Conservation (phyloP, 2,888 invertebrate genomes). For the Byasa hedistus region DNA sequence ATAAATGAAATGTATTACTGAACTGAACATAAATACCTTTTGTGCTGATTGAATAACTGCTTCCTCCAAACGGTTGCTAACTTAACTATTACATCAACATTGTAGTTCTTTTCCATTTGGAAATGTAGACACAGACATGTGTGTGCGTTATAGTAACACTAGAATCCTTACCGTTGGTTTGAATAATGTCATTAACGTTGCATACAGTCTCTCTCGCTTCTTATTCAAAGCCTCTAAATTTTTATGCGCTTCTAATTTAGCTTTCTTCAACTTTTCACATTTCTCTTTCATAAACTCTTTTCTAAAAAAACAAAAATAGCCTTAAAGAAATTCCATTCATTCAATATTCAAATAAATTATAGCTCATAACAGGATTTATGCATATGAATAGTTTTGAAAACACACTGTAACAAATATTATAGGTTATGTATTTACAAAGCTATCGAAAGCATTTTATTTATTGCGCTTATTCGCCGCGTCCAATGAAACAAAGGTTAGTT, state of each 20-base stretch:
- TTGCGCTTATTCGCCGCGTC: not conserved
- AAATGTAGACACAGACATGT: not conserved
- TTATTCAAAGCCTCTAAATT: constrained; percentile 14
- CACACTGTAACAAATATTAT: not conserved
- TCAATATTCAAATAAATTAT: not conserved
- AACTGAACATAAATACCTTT: too few relatives aligned
- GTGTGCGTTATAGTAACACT: not conserved
- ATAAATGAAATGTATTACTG: too few relatives aligned
- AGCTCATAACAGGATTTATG: not conserved
- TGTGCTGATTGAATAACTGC: too few relatives aligned
- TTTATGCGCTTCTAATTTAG: constrained; percentile 4
- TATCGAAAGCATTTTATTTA: not conserved
- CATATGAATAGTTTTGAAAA: not conserved
- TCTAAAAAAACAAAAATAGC: constrained; percentile 19
- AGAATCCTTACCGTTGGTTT: not conserved
- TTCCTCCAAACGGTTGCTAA: too few relatives aligned
- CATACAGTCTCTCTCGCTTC: constrained; percentile 13
- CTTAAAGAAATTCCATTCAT: not conserved
- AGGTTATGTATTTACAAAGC: not conserved
- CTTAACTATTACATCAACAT: not conserved
- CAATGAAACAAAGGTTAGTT: not conserved
- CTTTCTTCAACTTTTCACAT: constrained; percentile 13
- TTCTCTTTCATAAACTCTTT: constrained; percentile 18
- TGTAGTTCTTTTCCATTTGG: not conserved
- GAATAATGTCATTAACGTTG: constrained; percentile 2